Base-by-base conservation (phyloP, 2,888 invertebrate species). In the Nyleta sp. region DNA sequence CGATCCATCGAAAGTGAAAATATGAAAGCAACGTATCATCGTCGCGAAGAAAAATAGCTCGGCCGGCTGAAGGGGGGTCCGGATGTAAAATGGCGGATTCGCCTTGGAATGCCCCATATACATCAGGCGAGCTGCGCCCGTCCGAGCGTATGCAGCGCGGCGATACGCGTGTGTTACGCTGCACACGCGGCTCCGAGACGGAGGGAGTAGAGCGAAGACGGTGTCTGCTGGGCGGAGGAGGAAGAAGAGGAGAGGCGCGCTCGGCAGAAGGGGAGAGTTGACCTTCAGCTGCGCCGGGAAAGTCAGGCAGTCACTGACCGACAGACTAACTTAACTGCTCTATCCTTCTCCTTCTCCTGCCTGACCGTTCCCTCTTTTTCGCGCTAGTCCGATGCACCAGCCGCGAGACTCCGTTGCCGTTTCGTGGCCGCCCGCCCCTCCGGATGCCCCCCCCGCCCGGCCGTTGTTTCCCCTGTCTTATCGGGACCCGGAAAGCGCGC, bases 291-390 rank as follows among this genome's bases (percentile, higher is more conserved):
- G 73, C 73, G 90, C 86, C 90, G 89, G 90, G 90, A 90, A 90
- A 90, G 90, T 89, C 90, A 89, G 88, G 86, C 90, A 89, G 89
- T 90, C 90, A 90, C 90, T 90, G 90, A 90, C 89, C 90, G 90
- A 88, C 89, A 88, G 89, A 90, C 90, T 89, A 89, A 90, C 90
- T 89, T 90, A 89, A 89, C 88, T 81, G 78, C 81, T 81, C 81
- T 80, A 73, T 84, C 81, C 82, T 80, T 80, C 77, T 81, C 78
- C 77, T 74, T 76, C 73, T 75, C 70, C 76, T 59, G 42, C 22
- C 53, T 60, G 55, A 62, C 75, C 67, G 76, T 50, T 67, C 11
- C 78, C 77, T 79, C 82, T 82, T 84, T 57, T 84, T 85, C 84
- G 84, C 70, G 59, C 67, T 87, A 87, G 87, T 87, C 88, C 86